phyloP scores from a whole-genome alignment of 2,888 invertebrate species.

The Rhingia campestris region DNA sequence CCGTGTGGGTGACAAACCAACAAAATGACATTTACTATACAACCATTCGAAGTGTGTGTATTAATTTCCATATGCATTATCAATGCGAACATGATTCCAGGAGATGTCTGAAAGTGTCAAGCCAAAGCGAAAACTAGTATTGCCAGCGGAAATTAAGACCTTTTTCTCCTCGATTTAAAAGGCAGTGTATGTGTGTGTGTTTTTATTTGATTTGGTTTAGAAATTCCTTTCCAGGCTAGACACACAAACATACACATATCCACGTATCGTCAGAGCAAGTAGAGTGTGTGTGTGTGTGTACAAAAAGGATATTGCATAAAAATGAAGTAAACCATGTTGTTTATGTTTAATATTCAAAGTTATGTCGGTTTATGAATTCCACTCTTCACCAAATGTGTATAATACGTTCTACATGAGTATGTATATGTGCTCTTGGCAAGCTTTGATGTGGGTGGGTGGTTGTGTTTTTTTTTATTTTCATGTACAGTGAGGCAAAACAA shows the following conservation, averaged over 20 bases:
- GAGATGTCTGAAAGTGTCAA: conserved; percentile 27
- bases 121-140: conserved; percentile 17
- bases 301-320: conserved; percentile 44
- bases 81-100: conserved; percentile 39
- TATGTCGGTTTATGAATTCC: conserved; percentile 22
- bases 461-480: conserved; percentile 29
- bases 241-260: background rate
- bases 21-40: conserved; percentile 40
- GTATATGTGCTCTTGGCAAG: background rate
- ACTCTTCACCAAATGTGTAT: background rate
- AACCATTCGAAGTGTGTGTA: background rate
- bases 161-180: conserved; percentile 12
- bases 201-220: background rate
- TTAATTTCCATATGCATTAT: conserved; percentile 51
- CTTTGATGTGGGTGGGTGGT: background rate
- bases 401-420: background rate
- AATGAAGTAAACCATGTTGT: conserved; percentile 39
- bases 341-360: conserved; percentile 50
- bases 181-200: background rate
- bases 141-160: conserved; percentile 49
- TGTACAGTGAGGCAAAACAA: conserved; percentile 24
- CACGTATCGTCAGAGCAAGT: background rate
- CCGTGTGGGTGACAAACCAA: conserved; percentile 28
- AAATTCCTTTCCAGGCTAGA: background rate
- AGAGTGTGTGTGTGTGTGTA: background rate